A percentile compares a stretch with the other conserved stretches of the same genome.
Evolutionary conservation across 2,888 invertebrate genomes (phyloP).

Genomic region (Arrhopalites spinosus): DNA sequence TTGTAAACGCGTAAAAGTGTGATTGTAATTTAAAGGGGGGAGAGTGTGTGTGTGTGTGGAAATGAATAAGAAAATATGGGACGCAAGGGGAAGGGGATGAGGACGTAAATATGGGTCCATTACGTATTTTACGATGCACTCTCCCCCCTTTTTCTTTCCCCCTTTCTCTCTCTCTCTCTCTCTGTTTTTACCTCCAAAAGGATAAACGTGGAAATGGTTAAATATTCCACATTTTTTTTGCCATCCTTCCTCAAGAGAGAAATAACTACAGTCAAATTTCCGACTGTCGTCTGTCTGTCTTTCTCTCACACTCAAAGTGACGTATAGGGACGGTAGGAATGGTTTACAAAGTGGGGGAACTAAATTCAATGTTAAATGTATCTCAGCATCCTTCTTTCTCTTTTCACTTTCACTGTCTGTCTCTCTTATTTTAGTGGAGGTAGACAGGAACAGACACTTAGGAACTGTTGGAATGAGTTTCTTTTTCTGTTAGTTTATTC

Average conservation of each 20-base stretch:
- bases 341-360: neutral
- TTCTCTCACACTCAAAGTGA: neutral
- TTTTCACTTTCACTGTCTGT: neutral
- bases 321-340: neutral
- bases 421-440: neutral
- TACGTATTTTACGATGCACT: conserved; percentile 9
- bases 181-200: too few species aligned
- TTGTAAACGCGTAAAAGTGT: neutral
- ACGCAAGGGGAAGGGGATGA: neutral
- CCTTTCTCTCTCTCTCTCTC: neutral
- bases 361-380: neutral
- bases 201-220: neutral
- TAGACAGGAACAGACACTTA: neutral
- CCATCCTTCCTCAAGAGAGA: neutral
- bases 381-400: neutral
- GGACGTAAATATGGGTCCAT: conserved; percentile 3
- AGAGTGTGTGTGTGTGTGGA: neutral
- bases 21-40: neutral
- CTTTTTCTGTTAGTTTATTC: neutral
- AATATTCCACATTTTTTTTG: neutral
- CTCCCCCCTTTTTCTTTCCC: neutral
- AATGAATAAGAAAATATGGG: neutral
- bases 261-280: conserved; percentile 1
- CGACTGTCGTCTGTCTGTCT: neutral
- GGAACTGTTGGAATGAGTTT: neutral